These are phyloP conservation scores for Ypsolopha scabrella DNA, from an alignment of 2,888 invertebrate species.

Conservation along the genomic window DNA sequence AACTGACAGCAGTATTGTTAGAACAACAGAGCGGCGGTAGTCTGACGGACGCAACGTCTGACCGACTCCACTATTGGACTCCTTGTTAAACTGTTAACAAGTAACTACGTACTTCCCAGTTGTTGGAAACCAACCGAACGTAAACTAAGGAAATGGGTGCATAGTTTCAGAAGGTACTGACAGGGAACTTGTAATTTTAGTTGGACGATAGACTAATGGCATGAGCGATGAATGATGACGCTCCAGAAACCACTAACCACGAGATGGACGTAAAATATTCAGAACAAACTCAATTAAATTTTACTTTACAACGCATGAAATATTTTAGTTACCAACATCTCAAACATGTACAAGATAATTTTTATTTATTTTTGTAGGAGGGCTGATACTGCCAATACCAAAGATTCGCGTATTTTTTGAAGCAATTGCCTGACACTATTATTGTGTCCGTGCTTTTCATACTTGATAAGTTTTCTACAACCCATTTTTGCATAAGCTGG, in stretches of 20 bases:
- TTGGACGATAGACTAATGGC: neutral
- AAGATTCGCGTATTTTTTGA: too few relatives aligned
- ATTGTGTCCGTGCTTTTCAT: too few relatives aligned
- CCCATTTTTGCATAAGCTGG: too few relatives aligned
- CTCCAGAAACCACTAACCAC: neutral
- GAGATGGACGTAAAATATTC: too few relatives aligned
- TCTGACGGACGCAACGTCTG: slow-evolving; percentile 49
- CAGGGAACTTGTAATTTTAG: neutral
- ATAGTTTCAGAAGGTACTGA: slow-evolving; percentile 18
- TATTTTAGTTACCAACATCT: too few relatives aligned
- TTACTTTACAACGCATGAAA: too few relatives aligned
- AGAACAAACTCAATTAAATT: too few relatives aligned
- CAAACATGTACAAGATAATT: too few relatives aligned
- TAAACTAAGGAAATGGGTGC: slow-evolving; percentile 29
- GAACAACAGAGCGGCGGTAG: slow-evolving; percentile 27
- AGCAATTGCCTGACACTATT: too few relatives aligned
- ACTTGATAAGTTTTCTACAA: too few relatives aligned
- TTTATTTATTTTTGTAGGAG: too few relatives aligned
- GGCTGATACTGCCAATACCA: too few relatives aligned
- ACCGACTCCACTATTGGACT: slow-evolving; percentile 44
- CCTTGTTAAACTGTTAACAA: slow-evolving; percentile 35
- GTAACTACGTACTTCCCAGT: slow-evolving; percentile 22
- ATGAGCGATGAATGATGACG: neutral
- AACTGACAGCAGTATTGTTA: slow-evolving; percentile 27
- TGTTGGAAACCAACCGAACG: neutral